Conservation (phyloP, 2,797 vertebrate genomes). For the Synaphobranchus kaupii region DNA sequence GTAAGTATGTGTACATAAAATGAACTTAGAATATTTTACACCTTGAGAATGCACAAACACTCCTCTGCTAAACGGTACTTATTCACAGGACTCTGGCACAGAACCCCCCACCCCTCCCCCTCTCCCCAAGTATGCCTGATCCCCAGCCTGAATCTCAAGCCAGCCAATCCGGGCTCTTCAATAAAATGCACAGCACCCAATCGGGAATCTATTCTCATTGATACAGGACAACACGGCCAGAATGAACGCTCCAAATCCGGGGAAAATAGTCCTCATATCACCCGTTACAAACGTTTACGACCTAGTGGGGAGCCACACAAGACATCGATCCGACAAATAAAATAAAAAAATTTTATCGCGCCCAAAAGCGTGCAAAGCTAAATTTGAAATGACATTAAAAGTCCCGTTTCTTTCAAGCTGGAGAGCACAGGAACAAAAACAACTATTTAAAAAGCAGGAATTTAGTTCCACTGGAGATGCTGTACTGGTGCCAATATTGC, state of each 20-base stretch:
- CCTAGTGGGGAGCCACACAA: background rate
- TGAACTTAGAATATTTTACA: slow-evolving; percentile 67
- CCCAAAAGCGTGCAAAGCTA: background rate
- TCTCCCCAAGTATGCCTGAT: slow-evolving; percentile 53
- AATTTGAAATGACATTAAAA: background rate
- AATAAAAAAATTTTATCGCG: background rate
- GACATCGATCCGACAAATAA: background rate
- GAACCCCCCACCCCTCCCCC: slow-evolving; percentile 70
- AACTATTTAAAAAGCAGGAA: background rate
- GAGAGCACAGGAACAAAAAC: background rate
- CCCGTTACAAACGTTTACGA: background rate
- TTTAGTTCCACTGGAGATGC: background rate
- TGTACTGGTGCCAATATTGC: slow-evolving; percentile 11
- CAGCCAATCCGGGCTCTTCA: background rate
- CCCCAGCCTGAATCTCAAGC: background rate
- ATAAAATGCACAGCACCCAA: background rate
- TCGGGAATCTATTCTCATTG: background rate
- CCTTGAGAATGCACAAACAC: slow-evolving; percentile 72
- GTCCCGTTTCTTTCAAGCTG: background rate
- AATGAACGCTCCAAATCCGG: background rate
- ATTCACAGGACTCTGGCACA: slow-evolving; percentile 81
- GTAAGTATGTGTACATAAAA: slow-evolving; percentile 65
- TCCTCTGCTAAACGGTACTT: slow-evolving; percentile 70
- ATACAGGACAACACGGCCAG: background rate
- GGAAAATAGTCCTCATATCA: background rate